Evolutionary conservation across 2,113 vertebrate genomes (phyloP), one percentile per base, ranked within the genome.

Genomic region (Psittacara wagleri): DNA sequence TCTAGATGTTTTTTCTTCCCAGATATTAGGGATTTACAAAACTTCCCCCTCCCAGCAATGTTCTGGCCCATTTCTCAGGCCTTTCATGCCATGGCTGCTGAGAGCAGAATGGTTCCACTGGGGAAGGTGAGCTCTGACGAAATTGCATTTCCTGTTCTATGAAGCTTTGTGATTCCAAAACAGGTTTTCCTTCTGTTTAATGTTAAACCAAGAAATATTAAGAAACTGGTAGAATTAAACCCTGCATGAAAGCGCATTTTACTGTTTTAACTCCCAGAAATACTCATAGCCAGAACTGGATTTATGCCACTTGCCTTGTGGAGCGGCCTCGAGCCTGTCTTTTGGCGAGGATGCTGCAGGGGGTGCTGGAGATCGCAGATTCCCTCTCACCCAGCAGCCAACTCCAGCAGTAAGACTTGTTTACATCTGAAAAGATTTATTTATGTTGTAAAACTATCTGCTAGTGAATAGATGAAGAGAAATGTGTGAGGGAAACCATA

Each of bases 381-480:
- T 94, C 57, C 70, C 48, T 18, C 17, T 4, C 55, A 4, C 6
- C 63, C 46, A 6, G 49, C 68, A n/a, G 24, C 27, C 64, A 9
- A 5, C 83, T 57, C 87, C 77, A 28, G 44, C 41, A 4, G 39
- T 20, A 41, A 63, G 81, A 37, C 83, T 79, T 92, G 87, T 92
- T 97, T 94, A 92, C 82, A 91, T 89, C 94, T 70, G 81, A 55
- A 95, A 85, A 87, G 94, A 89, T 96, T 97, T 97, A 97, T 96
- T 95, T 87, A 5, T 80, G 64, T 84, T 90, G 77, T 94, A 96
- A 95, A 97, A 83, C 89, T 96, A 94, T 70, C 90, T 95, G 83
- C 92, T 75, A 70, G 85, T 67, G 94, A 85, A 89, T 79, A 91
- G 90, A 97, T 85, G 75, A 86, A 83, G 95, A 95, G 89, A 97